phyloP scores from a whole-genome alignment of 2,888 invertebrate genomes.

The Oscheius sp. region DNA sequence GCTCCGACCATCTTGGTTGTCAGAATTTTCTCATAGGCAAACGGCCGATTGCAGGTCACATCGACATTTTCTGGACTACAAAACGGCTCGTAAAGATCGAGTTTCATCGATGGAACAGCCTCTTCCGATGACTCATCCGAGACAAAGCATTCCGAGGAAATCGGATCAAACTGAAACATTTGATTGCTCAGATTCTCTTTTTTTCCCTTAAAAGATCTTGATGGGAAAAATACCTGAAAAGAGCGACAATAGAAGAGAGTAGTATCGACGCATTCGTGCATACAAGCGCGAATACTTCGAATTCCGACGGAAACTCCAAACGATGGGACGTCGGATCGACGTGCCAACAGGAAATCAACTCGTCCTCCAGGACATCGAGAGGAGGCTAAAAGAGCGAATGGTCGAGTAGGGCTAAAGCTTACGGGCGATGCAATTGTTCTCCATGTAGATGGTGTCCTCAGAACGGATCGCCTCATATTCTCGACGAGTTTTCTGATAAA shows the following conservation, averaged over 20 bases:
- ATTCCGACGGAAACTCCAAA: conserved; percentile 49
- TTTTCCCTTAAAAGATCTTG: neutral
- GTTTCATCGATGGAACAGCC: conserved; percentile 49
- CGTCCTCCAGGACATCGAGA: conserved; percentile 37
- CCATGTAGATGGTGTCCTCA: conserved; percentile 73
- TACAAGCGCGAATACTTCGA: conserved; percentile 56
- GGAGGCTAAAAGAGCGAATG: conserved; percentile 8
- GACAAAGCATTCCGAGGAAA: conserved; percentile 60
- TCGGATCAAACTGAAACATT: conserved; percentile 50
- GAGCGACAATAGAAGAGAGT: conserved; percentile 59
- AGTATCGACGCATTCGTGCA: conserved; percentile 61
- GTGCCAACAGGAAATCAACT: conserved; percentile 61
- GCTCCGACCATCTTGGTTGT: conserved; percentile 37
- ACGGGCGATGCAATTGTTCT: conserved; percentile 75
- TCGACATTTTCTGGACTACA: conserved; percentile 51
- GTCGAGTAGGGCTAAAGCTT: conserved; percentile 31
- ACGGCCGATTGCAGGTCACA: conserved; percentile 53
- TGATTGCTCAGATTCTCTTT: neutral
- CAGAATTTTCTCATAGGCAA: conserved; percentile 52
- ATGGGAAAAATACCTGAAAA: conserved; percentile 34
- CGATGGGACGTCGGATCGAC: conserved; percentile 53
- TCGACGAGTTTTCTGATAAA: conserved; percentile 19
- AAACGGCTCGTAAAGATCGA: conserved; percentile 67
- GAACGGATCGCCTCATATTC: conserved; percentile 20
- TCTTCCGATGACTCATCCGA: conserved; percentile 59